Evolutionary conservation across 1,140 invertebrate species (phyloP).

Genomic region (Micrasema longulum): DNA sequence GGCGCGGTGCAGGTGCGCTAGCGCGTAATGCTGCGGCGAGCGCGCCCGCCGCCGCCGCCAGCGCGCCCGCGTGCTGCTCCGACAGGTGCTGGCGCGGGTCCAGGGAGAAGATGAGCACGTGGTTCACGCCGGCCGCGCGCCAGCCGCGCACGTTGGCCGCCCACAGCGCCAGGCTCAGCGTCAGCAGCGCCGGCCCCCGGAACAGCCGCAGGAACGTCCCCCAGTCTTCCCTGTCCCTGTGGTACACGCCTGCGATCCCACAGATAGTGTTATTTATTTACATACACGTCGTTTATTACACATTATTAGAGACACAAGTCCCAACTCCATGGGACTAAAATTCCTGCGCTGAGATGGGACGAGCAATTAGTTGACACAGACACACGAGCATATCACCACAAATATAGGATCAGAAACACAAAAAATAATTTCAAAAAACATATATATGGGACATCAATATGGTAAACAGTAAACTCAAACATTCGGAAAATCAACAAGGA

Average conservation of each 20-base stretch:
- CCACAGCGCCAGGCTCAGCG: slow-evolving; percentile 95
- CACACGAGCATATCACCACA: too few relatives aligned
- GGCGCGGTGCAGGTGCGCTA: slow-evolving; percentile 84
- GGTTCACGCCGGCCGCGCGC: slow-evolving; percentile 98
- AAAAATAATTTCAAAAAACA: too few relatives aligned
- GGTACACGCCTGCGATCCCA: slow-evolving; percentile 78
- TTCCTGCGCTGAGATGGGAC: too few relatives aligned
- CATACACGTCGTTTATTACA: too few relatives aligned
- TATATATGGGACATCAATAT: too few relatives aligned
- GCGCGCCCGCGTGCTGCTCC: slow-evolving; percentile 96
- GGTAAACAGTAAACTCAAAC: too few relatives aligned
- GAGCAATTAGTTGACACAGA: too few relatives aligned
- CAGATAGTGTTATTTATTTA: too few relatives aligned
- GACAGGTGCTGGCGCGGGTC: slow-evolving; percentile 96
- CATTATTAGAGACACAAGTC: too few relatives aligned
- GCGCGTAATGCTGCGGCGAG: slow-evolving; percentile 89
- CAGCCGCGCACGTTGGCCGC: slow-evolving; percentile 99
- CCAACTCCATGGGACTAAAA: too few relatives aligned
- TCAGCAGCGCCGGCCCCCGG: slow-evolving; percentile 91
- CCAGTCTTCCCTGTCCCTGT: slow-evolving; percentile 77
- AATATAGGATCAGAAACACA: too few relatives aligned
- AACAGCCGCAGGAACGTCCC: slow-evolving; percentile 88
- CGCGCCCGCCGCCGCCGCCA: slow-evolving; percentile 94
- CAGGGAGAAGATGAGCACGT: slow-evolving; percentile 98
- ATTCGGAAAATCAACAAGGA: too few relatives aligned